Evolutionary conservation across 2,888 invertebrate genomes (phyloP).

Genomic region (Stenichneumon culpator): DNA sequence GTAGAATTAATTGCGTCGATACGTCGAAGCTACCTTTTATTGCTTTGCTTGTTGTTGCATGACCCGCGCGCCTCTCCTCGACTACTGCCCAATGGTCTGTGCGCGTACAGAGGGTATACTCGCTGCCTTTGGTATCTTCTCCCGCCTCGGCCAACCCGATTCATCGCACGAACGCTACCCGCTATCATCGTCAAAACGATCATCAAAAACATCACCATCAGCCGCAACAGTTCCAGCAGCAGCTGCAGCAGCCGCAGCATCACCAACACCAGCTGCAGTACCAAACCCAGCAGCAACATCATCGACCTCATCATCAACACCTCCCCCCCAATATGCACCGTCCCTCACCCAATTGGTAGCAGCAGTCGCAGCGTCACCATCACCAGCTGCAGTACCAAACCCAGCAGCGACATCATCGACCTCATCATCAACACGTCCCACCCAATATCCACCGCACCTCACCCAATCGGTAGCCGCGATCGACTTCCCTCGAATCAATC

Average conservation of each 20-base stretch:
- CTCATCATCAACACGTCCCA: conserved; percentile 78
- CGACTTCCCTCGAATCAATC: conserved; percentile 56
- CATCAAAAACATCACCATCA: conserved; percentile 80
- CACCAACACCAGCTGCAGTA: conserved; percentile 66
- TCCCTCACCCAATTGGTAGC: conserved; percentile 83
- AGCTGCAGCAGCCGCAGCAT: conserved; percentile 69
- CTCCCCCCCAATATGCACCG: conserved; percentile 82
- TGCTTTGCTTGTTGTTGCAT: conserved; percentile 85
- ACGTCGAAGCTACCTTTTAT: conserved; percentile 75
- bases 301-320: conserved; percentile 78
- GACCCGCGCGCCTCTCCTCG: conserved; percentile 77
- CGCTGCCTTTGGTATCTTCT: conserved; percentile 85
- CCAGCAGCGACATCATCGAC: conserved; percentile 71
- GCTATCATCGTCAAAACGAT: conserved; percentile 83
- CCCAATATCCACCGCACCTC: conserved; percentile 83
- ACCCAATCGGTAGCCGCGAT: conserved; percentile 81
- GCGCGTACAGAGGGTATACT: conserved; percentile 85
- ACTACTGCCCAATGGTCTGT: conserved; percentile 72
- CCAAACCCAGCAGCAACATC: conserved; percentile 68
- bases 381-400: conserved; percentile 62
- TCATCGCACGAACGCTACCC: conserved; percentile 83
- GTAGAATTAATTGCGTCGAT: not conserved
- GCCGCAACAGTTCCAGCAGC: conserved; percentile 73
- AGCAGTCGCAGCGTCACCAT: conserved; percentile 71
- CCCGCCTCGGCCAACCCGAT: conserved; percentile 78